Base-by-base conservation (phyloP, 2,113 vertebrate species). In the Gambusia holbrooki region DNA sequence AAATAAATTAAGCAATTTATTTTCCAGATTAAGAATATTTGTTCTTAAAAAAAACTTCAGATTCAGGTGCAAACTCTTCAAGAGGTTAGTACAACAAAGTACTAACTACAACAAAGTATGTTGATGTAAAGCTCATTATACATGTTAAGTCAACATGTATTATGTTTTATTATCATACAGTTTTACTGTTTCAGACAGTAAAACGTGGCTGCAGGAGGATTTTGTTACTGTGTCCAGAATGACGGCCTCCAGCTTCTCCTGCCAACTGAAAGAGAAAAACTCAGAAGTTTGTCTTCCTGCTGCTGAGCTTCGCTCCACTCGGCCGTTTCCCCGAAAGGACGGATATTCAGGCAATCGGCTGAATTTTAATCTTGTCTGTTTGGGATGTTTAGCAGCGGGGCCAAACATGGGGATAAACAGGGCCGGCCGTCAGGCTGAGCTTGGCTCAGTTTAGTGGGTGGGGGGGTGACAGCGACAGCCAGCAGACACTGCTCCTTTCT, bases 341-440 rank as follows among this genome's bases (percentile, higher is more conserved):
- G 78, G 74, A 77, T 77, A 71, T 33, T 85, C 81, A 86, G 85
- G 76, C 85, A 73, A 78, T 74, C 88, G 79, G 86, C 69, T 68
- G 89, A 92, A 90, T 92, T 86, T 79, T 89, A 91, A 92, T 91
- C 85, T 85, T 60, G 85, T 90, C 86, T 84, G 73, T 92, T 90
- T 82, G 77, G 86, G 89, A 87, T 81, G 84, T 88, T 87, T 88
- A 86, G 67, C 87, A 76, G 76, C 79, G 81, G 87, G 77, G 82
- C 84, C 70, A 83, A 85, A 87, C 83, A 87, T 76, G 79, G 81
- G 89, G 84, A 86, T 88, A 79, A 86, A 62, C 85, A 69, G 86
- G 40, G 75, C 78, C 80, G 77, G 83, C 87, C 87, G 87, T 82
- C 73, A 76, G 84, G 74, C 87, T 74, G 69, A 66, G 83, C 86